Evolutionary conservation across 2,797 vertebrate genomes (phyloP).

Genomic region (Sylvilagus floridanus): DNA sequence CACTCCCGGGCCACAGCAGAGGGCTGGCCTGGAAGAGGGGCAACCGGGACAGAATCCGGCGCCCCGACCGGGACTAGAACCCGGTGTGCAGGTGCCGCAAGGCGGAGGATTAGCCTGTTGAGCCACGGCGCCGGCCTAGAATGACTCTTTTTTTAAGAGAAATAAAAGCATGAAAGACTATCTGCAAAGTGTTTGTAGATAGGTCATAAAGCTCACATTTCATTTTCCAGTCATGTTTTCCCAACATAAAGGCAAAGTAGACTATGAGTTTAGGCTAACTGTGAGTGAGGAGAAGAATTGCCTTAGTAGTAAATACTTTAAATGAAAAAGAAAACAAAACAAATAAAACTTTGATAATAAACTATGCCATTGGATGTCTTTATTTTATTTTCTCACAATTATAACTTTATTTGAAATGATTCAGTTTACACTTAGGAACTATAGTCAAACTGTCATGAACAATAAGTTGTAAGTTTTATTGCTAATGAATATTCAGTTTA

Average conservation of each 20-base stretch:
- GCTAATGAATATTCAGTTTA: conserved; percentile 42
- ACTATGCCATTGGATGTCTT: background rate
- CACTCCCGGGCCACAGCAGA: no score
- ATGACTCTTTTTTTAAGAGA: background rate
- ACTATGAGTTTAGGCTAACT: background rate
- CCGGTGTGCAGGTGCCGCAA: no score
- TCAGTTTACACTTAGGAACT: conserved; percentile 4
- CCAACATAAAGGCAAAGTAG: background rate
- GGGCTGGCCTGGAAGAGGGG: no score
- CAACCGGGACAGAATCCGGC: no score
- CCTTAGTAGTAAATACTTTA: background rate
- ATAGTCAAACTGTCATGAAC: background rate
- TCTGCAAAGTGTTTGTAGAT: background rate
- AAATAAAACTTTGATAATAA: conserved; percentile 7
- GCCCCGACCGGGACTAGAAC: no score
- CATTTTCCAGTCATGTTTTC: background rate
- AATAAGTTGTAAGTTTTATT: background rate
- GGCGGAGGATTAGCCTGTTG: no score
- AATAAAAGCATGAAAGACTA: background rate
- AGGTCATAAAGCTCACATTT: background rate
- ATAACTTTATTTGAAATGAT: background rate
- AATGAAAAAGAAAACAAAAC: background rate
- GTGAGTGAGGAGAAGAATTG: background rate
- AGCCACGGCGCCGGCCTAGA: no score
- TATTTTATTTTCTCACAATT: background rate